Evolutionary conservation across 2,888 invertebrate genomes (phyloP), one percentile per base, ranked within the genome.

Genomic region (Sarcophaga rosellei): DNA sequence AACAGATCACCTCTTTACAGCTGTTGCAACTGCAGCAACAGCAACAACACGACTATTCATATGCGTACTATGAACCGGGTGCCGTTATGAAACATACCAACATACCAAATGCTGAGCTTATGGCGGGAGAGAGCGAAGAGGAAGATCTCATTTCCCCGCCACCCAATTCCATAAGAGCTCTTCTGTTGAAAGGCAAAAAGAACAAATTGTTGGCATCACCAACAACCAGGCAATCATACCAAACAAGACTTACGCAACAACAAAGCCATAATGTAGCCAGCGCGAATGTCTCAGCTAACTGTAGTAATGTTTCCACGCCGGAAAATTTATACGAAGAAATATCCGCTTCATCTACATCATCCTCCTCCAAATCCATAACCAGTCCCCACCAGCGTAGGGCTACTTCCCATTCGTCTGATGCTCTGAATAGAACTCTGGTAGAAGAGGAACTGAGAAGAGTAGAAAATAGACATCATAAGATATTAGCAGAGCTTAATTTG

Each of bases 391-490:
- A 89, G 17, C 61, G 91, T 45, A 87, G 89, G 12, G 89, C 90
- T 62, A 90, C 90, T 17, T 92, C 92, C 15, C 95, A 95, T 88
- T 95, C 96, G n/a, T 94, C 95, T 69, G 95, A 95, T 83, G 95
- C 96, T 10, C 93, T 96, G 83, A 95, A 95, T 91, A 95, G 96
- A 91, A 95, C 95, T 90, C 95, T 97, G 81, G 96, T 97, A 61
- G 97, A 96, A 91, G 97, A 97, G 92, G 97, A 97, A 93, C 96
- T 97, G 78, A 95, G 96, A 75, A 94, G 96, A 88, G 97, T 98
- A 73, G 97, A 97, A 92, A 96, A 96, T 88, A 95, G 96, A 81
- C 97, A 98, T 93, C 95, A 96, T 90, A 94, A 96, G 91, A 96
- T 97, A 89, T 94, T 98, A 88, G 97, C 97, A 66, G 97, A 98